Conservation (phyloP, 2,113 vertebrate species). For the Lathamus discolor region DNA sequence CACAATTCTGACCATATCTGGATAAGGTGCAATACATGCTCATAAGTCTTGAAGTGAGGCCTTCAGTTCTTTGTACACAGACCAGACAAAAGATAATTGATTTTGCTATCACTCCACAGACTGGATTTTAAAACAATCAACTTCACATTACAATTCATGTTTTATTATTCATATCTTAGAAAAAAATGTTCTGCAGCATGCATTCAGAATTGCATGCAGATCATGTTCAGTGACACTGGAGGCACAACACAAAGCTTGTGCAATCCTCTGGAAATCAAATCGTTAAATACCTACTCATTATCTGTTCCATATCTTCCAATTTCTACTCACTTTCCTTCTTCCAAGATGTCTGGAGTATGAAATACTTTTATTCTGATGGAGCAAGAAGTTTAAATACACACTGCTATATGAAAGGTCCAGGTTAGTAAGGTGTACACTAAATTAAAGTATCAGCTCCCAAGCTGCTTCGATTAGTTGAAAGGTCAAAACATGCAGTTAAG, state of each 20-base stretch:
- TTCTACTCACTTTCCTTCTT: neutral
- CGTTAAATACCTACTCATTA: neutral
- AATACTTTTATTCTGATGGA: neutral
- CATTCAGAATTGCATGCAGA: neutral
- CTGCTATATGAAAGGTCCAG: neutral
- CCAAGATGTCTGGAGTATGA: neutral
- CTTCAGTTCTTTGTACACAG: neutral
- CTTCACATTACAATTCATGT: neutral
- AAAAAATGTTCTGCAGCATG: neutral
- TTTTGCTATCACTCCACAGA: neutral
- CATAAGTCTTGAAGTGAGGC: neutral
- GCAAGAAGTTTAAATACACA: neutral
- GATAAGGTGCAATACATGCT: neutral
- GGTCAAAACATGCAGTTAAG: neutral
- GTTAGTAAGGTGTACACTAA: neutral
- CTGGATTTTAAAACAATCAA: neutral
- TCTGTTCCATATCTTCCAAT: neutral
- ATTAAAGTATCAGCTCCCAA: neutral
- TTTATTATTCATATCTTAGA: neutral
- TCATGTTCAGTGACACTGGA: accelerated
- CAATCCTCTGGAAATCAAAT: neutral
- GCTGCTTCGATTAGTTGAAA: neutral
- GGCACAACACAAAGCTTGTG: neutral
- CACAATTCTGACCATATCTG: neutral
- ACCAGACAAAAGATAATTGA: neutral